These are phyloP conservation scores for Melanotaenia parkinsoni DNA, from an alignment of 2,797 vertebrate species.

Conservation along the genomic window DNA sequence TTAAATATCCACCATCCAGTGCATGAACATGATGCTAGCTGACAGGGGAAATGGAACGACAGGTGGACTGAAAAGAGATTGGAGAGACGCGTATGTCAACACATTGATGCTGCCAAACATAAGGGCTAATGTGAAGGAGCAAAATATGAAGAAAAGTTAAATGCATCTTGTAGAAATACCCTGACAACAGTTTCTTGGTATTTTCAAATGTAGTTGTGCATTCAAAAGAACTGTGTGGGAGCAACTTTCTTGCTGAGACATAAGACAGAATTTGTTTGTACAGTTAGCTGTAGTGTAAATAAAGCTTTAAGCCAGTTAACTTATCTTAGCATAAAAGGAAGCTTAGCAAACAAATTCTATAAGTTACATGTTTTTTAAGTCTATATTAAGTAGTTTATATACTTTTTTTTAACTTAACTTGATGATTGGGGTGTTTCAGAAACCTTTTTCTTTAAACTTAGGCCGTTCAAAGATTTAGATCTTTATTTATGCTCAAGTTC, in stretches of 20 bases:
- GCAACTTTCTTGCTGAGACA: neutral
- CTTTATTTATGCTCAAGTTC: no score
- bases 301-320: neutral
- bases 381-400: neutral
- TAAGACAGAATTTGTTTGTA: neutral
- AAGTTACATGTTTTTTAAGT: no score
- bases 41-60: slow-evolving; percentile 62
- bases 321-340: slow-evolving; percentile 7
- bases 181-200: neutral
- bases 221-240: neutral
- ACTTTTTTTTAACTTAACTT: neutral
- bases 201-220: neutral
- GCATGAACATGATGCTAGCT: slow-evolving; percentile 40
- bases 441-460: no score
- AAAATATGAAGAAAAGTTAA: slow-evolving; percentile 17
- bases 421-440: no score
- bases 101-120: slow-evolving; percentile 55
- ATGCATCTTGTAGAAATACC: slow-evolving; percentile 9
- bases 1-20: slow-evolving; percentile 27
- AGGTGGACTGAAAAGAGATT: slow-evolving; percentile 69
- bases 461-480: no score
- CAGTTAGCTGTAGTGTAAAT: neutral
- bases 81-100: slow-evolving; percentile 51
- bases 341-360: neutral
- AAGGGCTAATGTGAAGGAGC: slow-evolving; percentile 33